Evolutionary conservation across 2,113 vertebrate genomes (phyloP).

Genomic region (Tychaedon coryphoeus): DNA sequence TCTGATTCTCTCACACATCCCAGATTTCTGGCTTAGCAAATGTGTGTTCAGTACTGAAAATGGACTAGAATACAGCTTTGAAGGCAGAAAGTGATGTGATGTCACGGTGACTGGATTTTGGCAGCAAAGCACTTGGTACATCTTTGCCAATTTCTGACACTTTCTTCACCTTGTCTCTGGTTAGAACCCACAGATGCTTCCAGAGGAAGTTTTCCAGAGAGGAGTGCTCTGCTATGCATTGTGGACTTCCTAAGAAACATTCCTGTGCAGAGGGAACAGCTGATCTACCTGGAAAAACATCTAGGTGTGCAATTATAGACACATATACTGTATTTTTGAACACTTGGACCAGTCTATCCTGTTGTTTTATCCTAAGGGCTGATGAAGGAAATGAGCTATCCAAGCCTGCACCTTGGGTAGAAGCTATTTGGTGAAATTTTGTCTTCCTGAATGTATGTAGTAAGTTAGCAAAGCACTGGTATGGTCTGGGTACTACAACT

Average conservation of each 20-base stretch:
- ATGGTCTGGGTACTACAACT: not conserved
- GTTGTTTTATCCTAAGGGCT: not conserved
- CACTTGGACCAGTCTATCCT: not conserved
- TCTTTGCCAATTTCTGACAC: not conserved
- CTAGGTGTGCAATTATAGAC: not conserved
- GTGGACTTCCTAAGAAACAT: not conserved
- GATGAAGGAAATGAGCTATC: not conserved
- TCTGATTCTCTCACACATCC: not conserved
- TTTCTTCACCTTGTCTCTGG: not conserved
- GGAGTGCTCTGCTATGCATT: not conserved
- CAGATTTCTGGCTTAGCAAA: not conserved
- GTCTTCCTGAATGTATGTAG: not conserved
- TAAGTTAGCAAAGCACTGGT: not conserved
- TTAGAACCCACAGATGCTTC: not conserved
- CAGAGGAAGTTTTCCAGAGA: not conserved
- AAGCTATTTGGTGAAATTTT: not conserved
- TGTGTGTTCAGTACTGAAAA: not conserved
- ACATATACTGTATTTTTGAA: not conserved
- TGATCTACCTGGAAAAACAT: not conserved
- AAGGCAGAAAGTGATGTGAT: not conserved
- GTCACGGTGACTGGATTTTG: not conserved
- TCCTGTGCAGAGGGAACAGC: not conserved
- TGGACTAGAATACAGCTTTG: not conserved
- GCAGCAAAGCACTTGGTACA: not conserved
- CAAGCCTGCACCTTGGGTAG: not conserved